These are phyloP conservation scores for human (Homo sapiens) DNA, from an alignment of 2,113 vertebrate genomes.

Conservation along the genomic window DNA sequence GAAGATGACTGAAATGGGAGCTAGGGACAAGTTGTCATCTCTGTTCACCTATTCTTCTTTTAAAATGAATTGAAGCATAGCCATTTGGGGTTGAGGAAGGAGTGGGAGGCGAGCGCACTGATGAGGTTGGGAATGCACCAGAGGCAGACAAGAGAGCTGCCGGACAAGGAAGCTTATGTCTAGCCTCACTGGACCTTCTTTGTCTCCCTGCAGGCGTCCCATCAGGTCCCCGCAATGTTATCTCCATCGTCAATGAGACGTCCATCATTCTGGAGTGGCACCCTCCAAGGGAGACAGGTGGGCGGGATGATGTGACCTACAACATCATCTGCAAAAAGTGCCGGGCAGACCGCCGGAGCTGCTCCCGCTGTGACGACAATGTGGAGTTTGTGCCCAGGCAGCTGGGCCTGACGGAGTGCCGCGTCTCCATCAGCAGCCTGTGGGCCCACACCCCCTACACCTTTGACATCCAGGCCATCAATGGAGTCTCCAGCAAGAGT, in stretches of 20 bases:
- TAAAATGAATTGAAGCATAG: background rate
- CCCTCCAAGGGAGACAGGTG: slow-evolving; percentile 93
- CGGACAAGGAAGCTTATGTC: background rate
- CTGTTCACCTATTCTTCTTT: background rate
- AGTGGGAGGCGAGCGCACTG: fast-evolving
- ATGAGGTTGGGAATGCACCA: background rate
- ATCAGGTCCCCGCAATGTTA: slow-evolving; percentile 95
- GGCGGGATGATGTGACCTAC: slow-evolving; percentile 95
- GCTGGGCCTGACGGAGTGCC: slow-evolving; percentile 93
- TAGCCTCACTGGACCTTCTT: background rate
- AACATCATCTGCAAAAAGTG: slow-evolving; percentile 99
- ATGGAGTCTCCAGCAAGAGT: slow-evolving; percentile 96
- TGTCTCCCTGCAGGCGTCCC: slow-evolving; percentile 90
- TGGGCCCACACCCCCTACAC: slow-evolving; percentile 97
- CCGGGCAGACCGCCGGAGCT: slow-evolving; percentile 91
- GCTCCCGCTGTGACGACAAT: slow-evolving; percentile 97
- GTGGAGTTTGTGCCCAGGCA: slow-evolving; percentile 97
- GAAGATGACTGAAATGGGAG: background rate
- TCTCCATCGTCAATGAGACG: slow-evolving; percentile 97
- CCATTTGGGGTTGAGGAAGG: background rate
- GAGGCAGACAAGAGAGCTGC: background rate
- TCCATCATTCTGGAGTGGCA: slow-evolving; percentile 99
- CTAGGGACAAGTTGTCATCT: background rate
- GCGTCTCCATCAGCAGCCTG: slow-evolving; percentile 97
- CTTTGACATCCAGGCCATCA: slow-evolving; percentile 97